A percentile compares a stretch with the other conserved stretches of the same genome.
phyloP scores from a whole-genome alignment of 2,888 invertebrate species.

The Apodemia mormo region DNA sequence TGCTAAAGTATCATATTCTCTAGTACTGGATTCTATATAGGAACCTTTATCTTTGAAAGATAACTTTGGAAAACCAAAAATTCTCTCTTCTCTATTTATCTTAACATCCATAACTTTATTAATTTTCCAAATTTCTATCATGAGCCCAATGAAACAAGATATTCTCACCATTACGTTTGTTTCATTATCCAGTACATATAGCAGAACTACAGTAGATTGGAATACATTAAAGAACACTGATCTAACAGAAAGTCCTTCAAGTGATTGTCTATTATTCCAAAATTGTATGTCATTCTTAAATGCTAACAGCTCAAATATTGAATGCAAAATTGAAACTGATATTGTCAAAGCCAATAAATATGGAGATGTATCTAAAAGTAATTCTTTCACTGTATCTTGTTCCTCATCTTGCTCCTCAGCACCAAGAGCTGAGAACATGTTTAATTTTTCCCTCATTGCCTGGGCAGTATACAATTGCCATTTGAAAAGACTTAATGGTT shows the following conservation, averaged over 20 bases:
- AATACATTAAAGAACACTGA: slow-evolving; percentile 99
- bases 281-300: slow-evolving; percentile 99
- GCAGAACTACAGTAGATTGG: slow-evolving; percentile 95
- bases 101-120: slow-evolving; percentile 94
- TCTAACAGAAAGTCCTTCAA: slow-evolving; percentile 98
- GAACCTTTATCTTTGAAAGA: slow-evolving; percentile 96
- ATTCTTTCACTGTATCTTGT: slow-evolving; percentile 95
- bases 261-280: slow-evolving; percentile 98
- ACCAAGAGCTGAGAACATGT: slow-evolving; percentile 82
- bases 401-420: slow-evolving; percentile 92
- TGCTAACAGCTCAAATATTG: slow-evolving; percentile 98
- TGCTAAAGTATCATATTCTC: slow-evolving; percentile 96
- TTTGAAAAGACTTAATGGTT: slow-evolving; percentile 97
- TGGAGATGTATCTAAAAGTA: slow-evolving; percentile 97
- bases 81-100: slow-evolving; percentile 86
- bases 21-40: slow-evolving; percentile 96
- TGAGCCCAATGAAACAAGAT: slow-evolving; percentile 95
- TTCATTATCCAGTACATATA: slow-evolving; percentile 99
- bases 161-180: slow-evolving; percentile 97
- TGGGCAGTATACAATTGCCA: slow-evolving; percentile 99
- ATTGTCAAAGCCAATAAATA: slow-evolving; percentile 96
- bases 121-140: slow-evolving; percentile 99
- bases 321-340: slow-evolving; percentile 96
- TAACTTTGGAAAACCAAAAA: slow-evolving; percentile 91
- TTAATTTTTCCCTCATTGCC: slow-evolving; percentile 94